These are phyloP conservation scores for Tetramorium bicarinatum DNA, from an alignment of 2,888 invertebrate genomes.

Conservation along the genomic window DNA sequence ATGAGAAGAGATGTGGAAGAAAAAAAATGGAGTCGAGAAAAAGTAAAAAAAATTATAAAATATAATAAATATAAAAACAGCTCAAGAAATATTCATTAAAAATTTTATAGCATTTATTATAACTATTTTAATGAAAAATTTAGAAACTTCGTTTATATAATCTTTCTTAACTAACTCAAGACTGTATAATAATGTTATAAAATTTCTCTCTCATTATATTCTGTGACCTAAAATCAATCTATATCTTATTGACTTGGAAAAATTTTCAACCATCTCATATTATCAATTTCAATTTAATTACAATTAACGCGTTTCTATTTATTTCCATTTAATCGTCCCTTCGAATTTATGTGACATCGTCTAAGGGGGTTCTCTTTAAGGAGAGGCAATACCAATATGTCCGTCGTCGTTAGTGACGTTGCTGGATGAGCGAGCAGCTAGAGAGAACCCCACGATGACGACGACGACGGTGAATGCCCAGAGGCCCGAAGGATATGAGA, in stretches of 20 bases:
- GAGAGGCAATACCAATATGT: slow-evolving; percentile 76
- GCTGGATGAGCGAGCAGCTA: slow-evolving; percentile 73
- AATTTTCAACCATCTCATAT: not conserved
- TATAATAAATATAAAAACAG: not conserved
- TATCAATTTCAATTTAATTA: not conserved
- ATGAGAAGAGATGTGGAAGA: not conserved
- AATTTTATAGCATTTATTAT: not conserved
- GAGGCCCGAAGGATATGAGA: slow-evolving; percentile 81
- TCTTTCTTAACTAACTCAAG: not conserved
- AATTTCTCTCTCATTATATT: not conserved
- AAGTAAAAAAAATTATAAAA: slow-evolving; percentile 4
- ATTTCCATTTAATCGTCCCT: slow-evolving; percentile 60
- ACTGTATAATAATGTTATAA: not conserved
- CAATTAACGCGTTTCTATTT: not conserved
- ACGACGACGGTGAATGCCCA: slow-evolving; percentile 74
- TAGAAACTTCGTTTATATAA: not conserved
- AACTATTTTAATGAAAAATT: not conserved
- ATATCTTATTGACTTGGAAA: not conserved
- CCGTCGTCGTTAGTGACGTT: slow-evolving; percentile 77
- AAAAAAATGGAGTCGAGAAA: not conserved
- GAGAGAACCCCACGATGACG: slow-evolving; percentile 47
- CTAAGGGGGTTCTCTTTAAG: slow-evolving; percentile 70
- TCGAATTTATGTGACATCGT: slow-evolving; percentile 65
- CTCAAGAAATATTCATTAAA: not conserved
- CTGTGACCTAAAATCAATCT: not conserved